phyloP scores from a whole-genome alignment of 2,113 vertebrate genomes.

The Aix galericulata region DNA sequence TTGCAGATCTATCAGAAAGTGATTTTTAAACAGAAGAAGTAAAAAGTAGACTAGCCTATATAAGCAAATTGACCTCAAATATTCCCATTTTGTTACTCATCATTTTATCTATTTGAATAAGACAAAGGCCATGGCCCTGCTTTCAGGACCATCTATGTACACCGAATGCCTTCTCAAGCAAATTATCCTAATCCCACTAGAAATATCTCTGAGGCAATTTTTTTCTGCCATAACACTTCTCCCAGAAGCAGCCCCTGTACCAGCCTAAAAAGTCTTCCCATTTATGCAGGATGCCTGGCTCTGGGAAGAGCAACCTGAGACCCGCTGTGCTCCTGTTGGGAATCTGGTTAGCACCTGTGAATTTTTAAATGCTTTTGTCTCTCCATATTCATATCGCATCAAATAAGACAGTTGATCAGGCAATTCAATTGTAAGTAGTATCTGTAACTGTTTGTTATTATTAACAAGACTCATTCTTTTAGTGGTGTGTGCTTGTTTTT shows the following conservation, averaged over 20 bases:
- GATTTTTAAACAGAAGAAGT: background rate
- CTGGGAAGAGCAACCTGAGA: background rate
- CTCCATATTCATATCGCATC: background rate
- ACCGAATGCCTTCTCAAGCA: background rate
- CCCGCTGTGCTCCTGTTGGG: fast-evolving
- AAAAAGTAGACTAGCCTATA: background rate
- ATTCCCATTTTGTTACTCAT: background rate
- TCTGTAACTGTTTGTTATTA: background rate
- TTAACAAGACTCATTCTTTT: background rate
- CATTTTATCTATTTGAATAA: background rate
- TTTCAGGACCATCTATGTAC: fast-evolving
- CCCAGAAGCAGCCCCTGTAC: background rate
- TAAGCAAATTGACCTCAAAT: background rate
- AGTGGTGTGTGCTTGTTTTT: background rate
- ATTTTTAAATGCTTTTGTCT: background rate
- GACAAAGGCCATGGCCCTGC: background rate
- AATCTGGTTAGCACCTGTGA: background rate
- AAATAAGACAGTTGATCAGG: background rate
- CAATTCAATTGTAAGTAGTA: background rate
- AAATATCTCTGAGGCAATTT: background rate
- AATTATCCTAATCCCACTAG: background rate
- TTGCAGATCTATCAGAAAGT: background rate
- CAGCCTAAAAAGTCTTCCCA: background rate
- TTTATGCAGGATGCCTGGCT: background rate
- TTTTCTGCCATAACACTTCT: background rate